phyloP scores from a whole-genome alignment of 2,888 invertebrate genomes.

The Tinea pellionella region DNA sequence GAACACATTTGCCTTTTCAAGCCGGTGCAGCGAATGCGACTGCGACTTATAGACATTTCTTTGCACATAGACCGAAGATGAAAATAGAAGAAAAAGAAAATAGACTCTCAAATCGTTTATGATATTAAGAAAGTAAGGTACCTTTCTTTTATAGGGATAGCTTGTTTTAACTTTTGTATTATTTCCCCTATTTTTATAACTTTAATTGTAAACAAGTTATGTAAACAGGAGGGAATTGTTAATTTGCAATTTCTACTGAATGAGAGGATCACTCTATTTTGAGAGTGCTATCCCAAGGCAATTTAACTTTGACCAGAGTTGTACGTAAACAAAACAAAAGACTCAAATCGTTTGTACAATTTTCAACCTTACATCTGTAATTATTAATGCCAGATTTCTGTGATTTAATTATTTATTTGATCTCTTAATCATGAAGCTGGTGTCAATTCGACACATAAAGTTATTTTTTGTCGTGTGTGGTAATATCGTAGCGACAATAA shows the following conservation, averaged over 20 bases:
- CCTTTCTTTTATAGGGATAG: no score
- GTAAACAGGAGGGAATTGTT: slow-evolving; percentile 8
- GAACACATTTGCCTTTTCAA: no score
- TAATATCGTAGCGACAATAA: no score
- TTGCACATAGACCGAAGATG: no score
- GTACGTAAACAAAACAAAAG: slow-evolving; percentile 58
- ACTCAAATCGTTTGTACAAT: slow-evolving; percentile 23
- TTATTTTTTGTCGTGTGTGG: background rate
- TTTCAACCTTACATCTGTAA: slow-evolving; percentile 29
- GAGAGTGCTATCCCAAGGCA: slow-evolving; percentile 39
- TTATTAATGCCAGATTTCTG: slow-evolving; percentile 16
- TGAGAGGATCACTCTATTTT: slow-evolving; percentile 8
- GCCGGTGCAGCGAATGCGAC: no score
- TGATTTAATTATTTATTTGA: background rate
- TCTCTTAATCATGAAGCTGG: background rate
- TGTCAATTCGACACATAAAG: background rate
- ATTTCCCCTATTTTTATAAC: no score
- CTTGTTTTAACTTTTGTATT: no score
- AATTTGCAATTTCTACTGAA: slow-evolving; percentile 9
- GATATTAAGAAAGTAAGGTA: no score
- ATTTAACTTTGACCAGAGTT: slow-evolving; percentile 63
- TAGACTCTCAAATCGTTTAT: no score
- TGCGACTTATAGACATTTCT: no score
- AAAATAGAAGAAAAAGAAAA: no score
- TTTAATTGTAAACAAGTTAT: background rate